These are phyloP conservation scores for Theristus sp. DNA, from an alignment of 2,888 invertebrate species.

Conservation along the genomic window DNA sequence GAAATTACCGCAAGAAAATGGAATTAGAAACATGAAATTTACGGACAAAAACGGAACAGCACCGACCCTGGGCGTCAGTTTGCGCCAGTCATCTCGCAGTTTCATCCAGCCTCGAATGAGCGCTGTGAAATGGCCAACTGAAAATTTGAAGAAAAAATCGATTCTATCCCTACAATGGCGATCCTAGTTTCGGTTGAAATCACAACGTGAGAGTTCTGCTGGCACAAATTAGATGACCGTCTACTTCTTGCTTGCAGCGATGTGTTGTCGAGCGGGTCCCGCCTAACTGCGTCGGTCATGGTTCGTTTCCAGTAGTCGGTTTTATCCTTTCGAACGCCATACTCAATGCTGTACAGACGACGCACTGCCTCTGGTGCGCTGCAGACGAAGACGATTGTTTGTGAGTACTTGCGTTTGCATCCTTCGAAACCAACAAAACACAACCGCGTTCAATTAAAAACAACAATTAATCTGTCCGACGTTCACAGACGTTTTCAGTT, in stretches of 20 bases:
- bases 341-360: not conserved
- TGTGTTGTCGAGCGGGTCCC: not conserved
- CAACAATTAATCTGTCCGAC: not conserved
- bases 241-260: not conserved
- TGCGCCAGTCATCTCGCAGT: not conserved
- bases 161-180: too few relatives aligned
- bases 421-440: too few relatives aligned
- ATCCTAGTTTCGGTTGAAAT: too few relatives aligned
- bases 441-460: too few relatives aligned
- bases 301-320: not conserved
- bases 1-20: too few relatives aligned
- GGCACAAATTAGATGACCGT: too few relatives aligned
- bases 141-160: not conserved
- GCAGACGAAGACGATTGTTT: too few relatives aligned
- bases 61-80: not conserved
- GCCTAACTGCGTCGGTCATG: not conserved
- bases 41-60: too few relatives aligned
- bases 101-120: not conserved
- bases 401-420: too few relatives aligned
- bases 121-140: conserved; percentile 3
- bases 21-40: too few relatives aligned
- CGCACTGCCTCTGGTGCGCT: not conserved
- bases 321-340: not conserved
- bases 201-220: too few relatives aligned
- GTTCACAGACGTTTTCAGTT: not conserved